Percentiles rank a stretch among this genome's conserved stretches.
These are phyloP conservation scores for Orchestia grillus DNA, from an alignment of 1,140 invertebrate species.

Conservation along the genomic window DNA sequence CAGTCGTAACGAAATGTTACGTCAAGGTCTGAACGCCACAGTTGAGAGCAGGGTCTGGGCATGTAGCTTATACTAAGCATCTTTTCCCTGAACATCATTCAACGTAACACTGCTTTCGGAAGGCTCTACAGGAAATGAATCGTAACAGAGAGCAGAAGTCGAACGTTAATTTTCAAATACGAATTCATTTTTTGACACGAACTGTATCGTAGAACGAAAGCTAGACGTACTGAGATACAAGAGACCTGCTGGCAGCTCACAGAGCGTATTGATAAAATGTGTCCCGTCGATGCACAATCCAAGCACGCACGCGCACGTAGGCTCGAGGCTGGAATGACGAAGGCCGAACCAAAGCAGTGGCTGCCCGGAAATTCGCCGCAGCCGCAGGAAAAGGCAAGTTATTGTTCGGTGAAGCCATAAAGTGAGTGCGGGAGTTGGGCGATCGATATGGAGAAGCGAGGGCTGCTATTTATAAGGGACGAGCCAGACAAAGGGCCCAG, in stretches of 20 bases:
- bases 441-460: constrained; percentile 44
- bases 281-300: neutral
- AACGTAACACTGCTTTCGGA: neutral
- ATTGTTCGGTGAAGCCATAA: constrained; percentile 41
- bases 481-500: constrained; percentile 47
- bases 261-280: neutral
- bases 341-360: neutral
- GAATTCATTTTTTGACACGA: too few relatives aligned
- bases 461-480: constrained; percentile 50
- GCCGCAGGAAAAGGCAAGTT: constrained; percentile 31
- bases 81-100: neutral
- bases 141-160: neutral
- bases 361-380: neutral
- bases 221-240: neutral
- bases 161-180: neutral
- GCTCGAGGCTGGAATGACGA: neutral
- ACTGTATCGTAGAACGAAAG: neutral
- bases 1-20: neutral
- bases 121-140: neutral
- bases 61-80: neutral
- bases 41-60: neutral
- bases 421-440: constrained; percentile 8
- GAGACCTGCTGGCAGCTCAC: neutral
- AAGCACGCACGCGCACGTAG: neutral
- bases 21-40: neutral